Base-by-base conservation (phyloP, 2,888 invertebrate species). In the Morpho achilles region DNA sequence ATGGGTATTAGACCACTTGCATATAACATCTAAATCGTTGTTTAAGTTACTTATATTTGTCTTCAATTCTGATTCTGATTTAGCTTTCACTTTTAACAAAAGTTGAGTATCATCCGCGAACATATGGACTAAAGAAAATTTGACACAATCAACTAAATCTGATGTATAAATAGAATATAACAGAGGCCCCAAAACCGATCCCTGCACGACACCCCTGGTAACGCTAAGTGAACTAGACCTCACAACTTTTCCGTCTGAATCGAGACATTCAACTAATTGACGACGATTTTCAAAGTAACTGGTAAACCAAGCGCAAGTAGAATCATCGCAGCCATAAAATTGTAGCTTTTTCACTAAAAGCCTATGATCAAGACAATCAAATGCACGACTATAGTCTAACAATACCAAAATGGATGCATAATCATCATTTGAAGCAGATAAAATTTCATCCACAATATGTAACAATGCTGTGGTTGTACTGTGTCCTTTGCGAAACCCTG, bases 51-150 rank as follows among this genome's bases (percentile, higher is more conserved):
- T 48, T 5, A 7, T 48, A 7, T 8, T 16, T 22, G 6, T 48
- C 48, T 48, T 8, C 22, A 48, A 22, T 48, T 48, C 10, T 32
- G 9, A 7, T 39, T 23, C 22, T n/a, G 23, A 32, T 39, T 6
- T 32, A 32, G 23, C n/a, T 32, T 32, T 32, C 7, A 23, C 32
- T n/a, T 49, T 32, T 49, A 23, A 9, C 39, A 23, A 39, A n/a
- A 23, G n/a, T 49, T 32, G 32, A 23, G n/a, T n/a, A n/a, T n/a
- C n/a, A n/a, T n/a, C n/a, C n/a, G n/a, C n/a, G n/a, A n/a, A n/a
- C n/a, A n/a, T 49, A 49, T 49, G 49, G 22, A 49, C 39, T 32
- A 49, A 23, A 49, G 49, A 49, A 32, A 39, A 49, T 49, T 49
- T 49, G 5, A 49, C 5, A 9, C 8, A 9, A 49, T 39, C 32